Evolutionary conservation across 2,113 vertebrate genomes (phyloP).

Genomic region (Siniperca chuatsi): DNA sequence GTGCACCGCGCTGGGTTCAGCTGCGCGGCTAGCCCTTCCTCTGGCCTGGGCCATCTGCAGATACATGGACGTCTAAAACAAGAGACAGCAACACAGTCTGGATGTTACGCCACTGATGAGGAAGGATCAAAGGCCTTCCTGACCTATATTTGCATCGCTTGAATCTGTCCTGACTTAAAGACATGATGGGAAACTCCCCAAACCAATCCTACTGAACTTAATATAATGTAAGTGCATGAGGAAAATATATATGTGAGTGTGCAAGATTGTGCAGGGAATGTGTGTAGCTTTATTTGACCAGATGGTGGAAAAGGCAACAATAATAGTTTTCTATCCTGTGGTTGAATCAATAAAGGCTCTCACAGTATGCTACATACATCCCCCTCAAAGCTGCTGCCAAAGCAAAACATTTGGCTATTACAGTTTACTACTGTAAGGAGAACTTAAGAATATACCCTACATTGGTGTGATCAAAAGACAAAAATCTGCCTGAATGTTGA

Average conservation of each 20-base stretch:
- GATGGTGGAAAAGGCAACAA: constrained; percentile 62
- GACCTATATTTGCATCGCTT: neutral
- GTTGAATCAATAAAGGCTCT: constrained; percentile 61
- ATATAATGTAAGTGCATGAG: constrained; percentile 5
- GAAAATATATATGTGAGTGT: constrained; percentile 14
- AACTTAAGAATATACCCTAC: constrained; percentile 21
- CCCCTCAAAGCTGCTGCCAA: constrained; percentile 52
- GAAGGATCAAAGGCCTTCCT: constrained; percentile 18
- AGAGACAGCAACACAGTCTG: constrained; percentile 78
- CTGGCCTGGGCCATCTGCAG: constrained; percentile 90
- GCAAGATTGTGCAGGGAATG: constrained; percentile 16
- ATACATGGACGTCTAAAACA: constrained; percentile 85
- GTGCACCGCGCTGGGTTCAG: constrained; percentile 88
- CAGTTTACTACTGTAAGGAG: constrained; percentile 18
- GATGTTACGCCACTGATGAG: constrained; percentile 61
- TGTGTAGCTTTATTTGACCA: constrained; percentile 54
- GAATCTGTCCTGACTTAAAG: constrained; percentile 11
- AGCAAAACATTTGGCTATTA: constrained; percentile 53
- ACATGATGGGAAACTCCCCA: constrained; percentile 22
- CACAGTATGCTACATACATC: constrained; percentile 56
- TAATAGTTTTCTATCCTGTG: constrained; percentile 57
- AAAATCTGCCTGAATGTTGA: constrained; percentile 16
- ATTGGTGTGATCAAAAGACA: constrained; percentile 28
- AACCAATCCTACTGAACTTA: neutral
- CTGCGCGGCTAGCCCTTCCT: constrained; percentile 93